These are phyloP conservation scores for Babyrousa celebensis DNA, from an alignment of 2,797 vertebrate genomes.

Conservation along the genomic window DNA sequence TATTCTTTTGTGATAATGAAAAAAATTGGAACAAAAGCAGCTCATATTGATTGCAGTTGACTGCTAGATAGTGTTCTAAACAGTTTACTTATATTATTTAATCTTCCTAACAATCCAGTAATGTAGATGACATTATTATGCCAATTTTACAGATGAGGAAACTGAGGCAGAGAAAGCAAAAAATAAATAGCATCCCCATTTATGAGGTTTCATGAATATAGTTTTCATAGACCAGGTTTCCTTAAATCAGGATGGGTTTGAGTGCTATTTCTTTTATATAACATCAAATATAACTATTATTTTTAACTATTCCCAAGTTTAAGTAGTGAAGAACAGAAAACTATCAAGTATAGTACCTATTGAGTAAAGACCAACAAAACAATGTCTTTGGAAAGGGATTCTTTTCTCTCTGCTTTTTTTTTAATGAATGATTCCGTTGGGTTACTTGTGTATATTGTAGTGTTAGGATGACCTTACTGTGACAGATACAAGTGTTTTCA, in stretches of 20 bases:
- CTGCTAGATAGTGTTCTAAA: not conserved
- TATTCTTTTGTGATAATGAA: slow-evolving; percentile 43
- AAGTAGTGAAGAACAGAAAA: not conserved
- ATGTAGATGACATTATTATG: not conserved
- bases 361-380: not conserved
- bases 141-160: not conserved
- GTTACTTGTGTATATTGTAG: not conserved
- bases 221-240: not conserved
- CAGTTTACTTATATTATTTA: not conserved
- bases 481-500: not conserved
- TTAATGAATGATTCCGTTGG: not conserved
- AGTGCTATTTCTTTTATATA: not conserved
- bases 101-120: not conserved
- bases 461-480: not conserved
- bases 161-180: slow-evolving; percentile 48
- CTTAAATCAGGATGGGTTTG: not conserved
- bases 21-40: slow-evolving; percentile 45
- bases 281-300: not conserved
- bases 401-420: not conserved
- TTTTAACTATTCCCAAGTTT: not conserved
- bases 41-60: not conserved
- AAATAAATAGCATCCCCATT: not conserved
- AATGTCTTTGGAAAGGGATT: not conserved
- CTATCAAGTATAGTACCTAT: not conserved
- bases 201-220: not conserved